Evolutionary conservation across 2,113 vertebrate species (phyloP).

Genomic region (Nycticebus coucang): DNA sequence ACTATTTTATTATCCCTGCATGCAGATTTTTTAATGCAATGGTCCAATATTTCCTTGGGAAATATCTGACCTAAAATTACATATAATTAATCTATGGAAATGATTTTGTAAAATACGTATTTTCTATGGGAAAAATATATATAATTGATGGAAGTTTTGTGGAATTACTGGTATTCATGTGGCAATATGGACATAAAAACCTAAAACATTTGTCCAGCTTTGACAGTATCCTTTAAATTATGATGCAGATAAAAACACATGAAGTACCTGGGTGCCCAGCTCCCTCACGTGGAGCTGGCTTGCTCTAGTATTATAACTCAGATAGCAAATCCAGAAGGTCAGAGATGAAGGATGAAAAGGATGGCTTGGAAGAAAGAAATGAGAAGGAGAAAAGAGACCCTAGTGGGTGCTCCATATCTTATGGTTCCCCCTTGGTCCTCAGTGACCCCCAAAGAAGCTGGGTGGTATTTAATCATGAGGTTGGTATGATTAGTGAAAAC

Average conservation of each 20-base stretch:
- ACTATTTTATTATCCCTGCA: background rate
- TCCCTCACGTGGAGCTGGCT: background rate
- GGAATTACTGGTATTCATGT: constrained; percentile 5
- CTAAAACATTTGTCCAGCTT: background rate
- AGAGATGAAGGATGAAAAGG: background rate
- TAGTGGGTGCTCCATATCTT: background rate
- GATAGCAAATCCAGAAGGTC: background rate
- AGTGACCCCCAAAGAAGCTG: background rate
- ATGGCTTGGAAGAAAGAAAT: constrained; percentile 10
- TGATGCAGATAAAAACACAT: constrained; percentile 12
- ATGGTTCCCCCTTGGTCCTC: background rate
- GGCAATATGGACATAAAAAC: constrained; percentile 25
- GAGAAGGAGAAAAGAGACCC: background rate
- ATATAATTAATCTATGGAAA: constrained; percentile 25
- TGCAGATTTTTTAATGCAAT: constrained; percentile 2
- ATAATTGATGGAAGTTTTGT: background rate
- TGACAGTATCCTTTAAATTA: constrained; percentile 39
- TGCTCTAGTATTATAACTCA: constrained; percentile 31
- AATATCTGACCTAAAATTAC: constrained; percentile 31
- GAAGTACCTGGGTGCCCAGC: background rate
- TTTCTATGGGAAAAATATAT: background rate
- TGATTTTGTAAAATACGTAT: background rate
- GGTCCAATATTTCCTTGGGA: constrained; percentile 10
- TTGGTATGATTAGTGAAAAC: constrained; percentile 7
- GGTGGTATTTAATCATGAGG: background rate